Base-by-base conservation (phyloP, 2,888 invertebrate genomes). In the Camptogramma bilineatum region DNA sequence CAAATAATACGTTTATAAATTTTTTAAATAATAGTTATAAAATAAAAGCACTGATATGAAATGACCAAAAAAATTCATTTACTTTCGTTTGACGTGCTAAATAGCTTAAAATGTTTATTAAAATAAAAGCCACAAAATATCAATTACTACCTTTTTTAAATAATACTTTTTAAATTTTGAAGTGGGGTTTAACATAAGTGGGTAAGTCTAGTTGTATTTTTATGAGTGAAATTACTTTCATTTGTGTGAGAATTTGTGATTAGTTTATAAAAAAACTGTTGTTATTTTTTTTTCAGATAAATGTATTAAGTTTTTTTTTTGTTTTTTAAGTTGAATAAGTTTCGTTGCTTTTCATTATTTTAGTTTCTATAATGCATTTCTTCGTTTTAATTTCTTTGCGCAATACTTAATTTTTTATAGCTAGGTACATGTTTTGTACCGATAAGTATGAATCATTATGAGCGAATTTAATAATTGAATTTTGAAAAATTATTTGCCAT, bases 281-380 rank as follows among this genome's bases (percentile, higher is more conserved):
- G 85, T 85, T 83, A 75, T 82, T 81, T 81, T 60, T 55, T 59
- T 82, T 77, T 76, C 78, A 77, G 46, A 13, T 63, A 62, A 48
- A 39, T 24, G 78, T 85, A 85, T 86, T 88, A 89, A 83, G 88
- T 88, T 89, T 88, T 83, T 84, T 88, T 88, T 87, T 83, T 84
- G n/a, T n/a, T 76, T 76, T 80, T 81, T 64, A 82, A 76, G 73
- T 73, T 77, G 73, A 66, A 76, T 75, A 72, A 70, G 64, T 21
- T 74, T 69, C 62, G 72, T 17, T 65, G 75, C 71, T 77, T 75
- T 71, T 64, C 52, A 68, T 62, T 63, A 55, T 46, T 44, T 47
- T 16, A 39, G 24, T 28, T 54, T 67, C 13, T 24, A 17, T 28
- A 28, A 28, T 39, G 61, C 62, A 47, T 52, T 56, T 65, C 52